Base-by-base conservation (phyloP, 2,113 vertebrate species). In the Paramormyrops kingsleyae region DNA sequence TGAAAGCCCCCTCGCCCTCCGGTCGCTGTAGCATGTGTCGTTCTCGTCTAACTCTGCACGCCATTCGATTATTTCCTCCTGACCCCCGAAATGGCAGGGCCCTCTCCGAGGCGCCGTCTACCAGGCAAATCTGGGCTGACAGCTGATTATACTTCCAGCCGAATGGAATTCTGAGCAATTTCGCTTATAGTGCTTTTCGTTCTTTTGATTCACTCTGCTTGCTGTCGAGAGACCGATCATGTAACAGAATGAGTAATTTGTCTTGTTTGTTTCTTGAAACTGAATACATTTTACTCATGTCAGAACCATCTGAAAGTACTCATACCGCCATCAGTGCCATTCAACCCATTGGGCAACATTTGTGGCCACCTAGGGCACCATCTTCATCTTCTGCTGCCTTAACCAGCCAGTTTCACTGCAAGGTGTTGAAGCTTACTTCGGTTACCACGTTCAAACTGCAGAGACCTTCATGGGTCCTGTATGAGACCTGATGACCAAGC, bases 21-120 rank as follows among this genome's bases (percentile, higher is more conserved):
- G 10, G 80, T 19, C 6, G 24, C 44, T 39, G 59, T 70, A 47
- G 27, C 46, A 24, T 4, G 10, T 12, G 39, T 49, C 46, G 1
- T 15, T 5, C 59, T 88, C 59, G 17, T 77, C 62, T 17, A 6
- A 15, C 44, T 50, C 46, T n/a, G 27, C 59, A 19, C 6, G 13
- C 9, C 62, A 88, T 88, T 77, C 42, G 42, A 88, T 88, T 88
- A 47, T 88, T 47, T 84, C 83, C 21, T 62, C 44, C 21, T 88
- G 88, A 88, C 42, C 88, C 44, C n/a, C 9, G 7, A 88, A 74
- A 88, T 49, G 59, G 87, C 42, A 49, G 56, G 56, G n/a, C 46
- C 5, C 44, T 66, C n/a, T 21, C 21, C 1, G 9, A 50, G 62
- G 42, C 12, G 13, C 21, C 17, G n/a, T 42, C 70, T 70, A 83